Conservation (phyloP, 2,888 invertebrate species). For the Melieria omissa region DNA sequence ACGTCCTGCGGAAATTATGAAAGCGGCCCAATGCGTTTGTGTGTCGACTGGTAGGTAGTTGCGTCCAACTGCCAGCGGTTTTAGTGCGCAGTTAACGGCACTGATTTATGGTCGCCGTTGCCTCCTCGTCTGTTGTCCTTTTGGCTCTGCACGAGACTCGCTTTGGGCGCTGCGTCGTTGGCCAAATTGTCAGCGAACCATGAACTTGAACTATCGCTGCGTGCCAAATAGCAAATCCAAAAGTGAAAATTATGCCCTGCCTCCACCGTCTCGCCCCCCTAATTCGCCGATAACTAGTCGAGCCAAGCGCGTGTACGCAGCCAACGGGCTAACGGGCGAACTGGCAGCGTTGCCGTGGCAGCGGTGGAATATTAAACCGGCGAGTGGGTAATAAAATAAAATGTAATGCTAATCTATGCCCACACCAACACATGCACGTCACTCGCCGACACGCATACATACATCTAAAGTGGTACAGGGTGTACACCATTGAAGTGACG, state of each 20-base stretch:
- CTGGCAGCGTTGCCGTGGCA: no score
- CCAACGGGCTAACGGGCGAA: no score
- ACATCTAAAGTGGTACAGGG: not conserved
- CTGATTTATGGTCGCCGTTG: no score
- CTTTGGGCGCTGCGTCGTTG: not conserved
- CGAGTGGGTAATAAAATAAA: slow-evolving; percentile 20
- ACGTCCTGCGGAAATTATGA: no score
- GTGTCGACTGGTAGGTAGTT: no score
- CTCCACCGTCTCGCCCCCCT: not conserved
- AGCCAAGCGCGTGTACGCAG: not conserved
- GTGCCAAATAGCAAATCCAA: not conserved
- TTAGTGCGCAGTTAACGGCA: no score
- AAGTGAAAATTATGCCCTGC: not conserved
- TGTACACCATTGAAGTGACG: not conserved
- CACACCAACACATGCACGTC: not conserved
- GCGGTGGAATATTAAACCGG: no score
- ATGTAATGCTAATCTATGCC: slow-evolving; percentile 28
- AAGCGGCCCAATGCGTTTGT: no score
- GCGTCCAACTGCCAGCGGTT: no score
- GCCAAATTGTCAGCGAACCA: not conserved
- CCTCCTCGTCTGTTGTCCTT: no score
- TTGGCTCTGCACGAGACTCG: no score
- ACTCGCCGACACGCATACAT: not conserved
- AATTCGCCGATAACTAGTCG: not conserved
- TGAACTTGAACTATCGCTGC: slow-evolving; percentile 12